A percentile compares a stretch with the other conserved stretches of the same genome.
Evolutionary conservation across 2,797 vertebrate genomes (phyloP).

Genomic region (Centropyge bicolor): DNA sequence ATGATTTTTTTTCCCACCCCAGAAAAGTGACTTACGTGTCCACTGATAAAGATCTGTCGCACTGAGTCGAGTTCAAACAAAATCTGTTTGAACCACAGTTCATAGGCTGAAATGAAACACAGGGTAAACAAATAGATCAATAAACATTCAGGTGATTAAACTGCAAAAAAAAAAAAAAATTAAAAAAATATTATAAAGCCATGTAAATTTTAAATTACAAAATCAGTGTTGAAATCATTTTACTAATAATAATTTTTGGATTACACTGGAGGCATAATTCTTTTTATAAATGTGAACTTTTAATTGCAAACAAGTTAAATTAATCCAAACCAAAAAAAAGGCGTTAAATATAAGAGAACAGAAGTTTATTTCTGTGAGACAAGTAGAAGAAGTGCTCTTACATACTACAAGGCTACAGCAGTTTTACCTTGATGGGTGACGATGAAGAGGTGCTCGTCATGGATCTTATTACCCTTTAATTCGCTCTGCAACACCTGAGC

Average conservation of each 20-base stretch:
- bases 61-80: constrained; percentile 97
- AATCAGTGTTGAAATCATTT: not conserved
- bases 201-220: too few species aligned
- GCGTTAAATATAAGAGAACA: not conserved
- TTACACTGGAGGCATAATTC: not conserved
- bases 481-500: constrained; percentile 96
- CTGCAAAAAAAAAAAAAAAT: not conserved
- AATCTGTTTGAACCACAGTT: constrained; percentile 99
- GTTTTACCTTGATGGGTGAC: constrained; percentile 95
- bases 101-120: constrained; percentile 88
- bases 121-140: not conserved
- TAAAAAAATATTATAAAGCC: too few species aligned
- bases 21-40: constrained; percentile 88
- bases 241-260: not conserved
- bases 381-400: not conserved
- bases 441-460: constrained; percentile 99
- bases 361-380: not conserved
- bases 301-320: not conserved
- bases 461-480: constrained; percentile 94
- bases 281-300: not conserved
- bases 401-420: not conserved
- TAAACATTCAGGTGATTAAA: not conserved
- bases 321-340: not conserved
- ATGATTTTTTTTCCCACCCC: not conserved
- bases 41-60: constrained; percentile 93